Evolutionary conservation across 2,797 vertebrate genomes (phyloP).

Genomic region (Erithacus rubecula): DNA sequence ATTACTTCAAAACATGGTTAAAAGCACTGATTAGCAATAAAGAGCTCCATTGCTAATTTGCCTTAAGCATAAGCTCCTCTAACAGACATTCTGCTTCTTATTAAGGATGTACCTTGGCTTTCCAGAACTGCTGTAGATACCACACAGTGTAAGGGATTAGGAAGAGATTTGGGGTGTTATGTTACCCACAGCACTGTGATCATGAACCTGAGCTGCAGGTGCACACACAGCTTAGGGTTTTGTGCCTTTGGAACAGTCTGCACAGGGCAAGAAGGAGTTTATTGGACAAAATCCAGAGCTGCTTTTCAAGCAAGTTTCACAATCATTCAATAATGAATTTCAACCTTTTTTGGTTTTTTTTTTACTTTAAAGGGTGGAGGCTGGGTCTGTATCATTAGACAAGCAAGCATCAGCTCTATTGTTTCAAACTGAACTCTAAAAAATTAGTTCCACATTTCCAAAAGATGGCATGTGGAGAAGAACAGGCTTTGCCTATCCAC

Average conservation of each 20-base stretch:
- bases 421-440: neutral
- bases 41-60: neutral
- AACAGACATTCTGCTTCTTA: conserved; percentile 1
- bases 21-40: neutral
- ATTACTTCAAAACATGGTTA: neutral
- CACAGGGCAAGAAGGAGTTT: neutral
- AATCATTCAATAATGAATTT: neutral
- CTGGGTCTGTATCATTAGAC: neutral
- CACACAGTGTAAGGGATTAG: neutral
- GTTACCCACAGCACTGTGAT: neutral
- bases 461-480: neutral
- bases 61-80: neutral
- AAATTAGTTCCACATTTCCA: conserved; percentile 4
- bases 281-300: neutral
- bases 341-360: neutral
- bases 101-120: neutral
- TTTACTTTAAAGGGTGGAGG: neutral
- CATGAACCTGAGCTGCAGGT: neutral
- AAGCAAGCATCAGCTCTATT: neutral
- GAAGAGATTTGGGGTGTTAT: neutral
- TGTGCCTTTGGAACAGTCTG: neutral
- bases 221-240: neutral
- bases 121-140: neutral
- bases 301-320: conserved; percentile 22
- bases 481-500: neutral